Evolutionary conservation across 2,888 invertebrate species (phyloP).

Genomic region (Hesperia comma): DNA sequence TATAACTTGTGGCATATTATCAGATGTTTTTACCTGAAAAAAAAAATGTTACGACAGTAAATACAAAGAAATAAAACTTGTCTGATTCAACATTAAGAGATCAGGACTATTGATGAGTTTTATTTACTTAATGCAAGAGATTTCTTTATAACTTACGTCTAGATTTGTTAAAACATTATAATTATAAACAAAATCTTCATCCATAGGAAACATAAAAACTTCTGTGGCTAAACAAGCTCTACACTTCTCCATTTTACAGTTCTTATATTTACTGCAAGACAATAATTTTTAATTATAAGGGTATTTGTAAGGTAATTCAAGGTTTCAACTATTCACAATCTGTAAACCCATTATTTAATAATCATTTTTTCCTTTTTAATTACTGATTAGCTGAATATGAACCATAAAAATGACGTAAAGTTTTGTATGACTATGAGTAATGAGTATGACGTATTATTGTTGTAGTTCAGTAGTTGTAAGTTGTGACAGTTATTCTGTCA

Average conservation of each 20-base stretch:
- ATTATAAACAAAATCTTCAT: conserved; percentile 26
- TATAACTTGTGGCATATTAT: conserved; percentile 57
- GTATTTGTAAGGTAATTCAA: background rate
- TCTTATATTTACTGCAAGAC: background rate
- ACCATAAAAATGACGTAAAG: too few relatives aligned
- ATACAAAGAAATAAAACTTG: background rate
- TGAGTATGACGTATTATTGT: too few relatives aligned
- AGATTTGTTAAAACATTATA: conserved; percentile 29
- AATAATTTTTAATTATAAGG: too few relatives aligned
- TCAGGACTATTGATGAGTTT: too few relatives aligned
- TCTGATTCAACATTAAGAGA: background rate
- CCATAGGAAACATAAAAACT: conserved; percentile 9
- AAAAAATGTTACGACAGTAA: background rate
- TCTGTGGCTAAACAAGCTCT: conserved; percentile 30
- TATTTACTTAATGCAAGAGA: too few relatives aligned
- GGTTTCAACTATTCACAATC: background rate
- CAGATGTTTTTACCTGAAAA: conserved; percentile 55
- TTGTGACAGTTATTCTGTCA: too few relatives aligned
- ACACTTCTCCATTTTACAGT: conserved; percentile 22
- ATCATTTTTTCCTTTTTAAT: too few relatives aligned
- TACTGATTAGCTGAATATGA: too few relatives aligned
- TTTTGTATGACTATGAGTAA: too few relatives aligned
- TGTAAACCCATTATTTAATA: too few relatives aligned
- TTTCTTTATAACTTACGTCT: conserved; percentile 10
- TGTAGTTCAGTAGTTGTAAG: too few relatives aligned